Conservation (phyloP, 2,888 invertebrate species). For the Blastobasis adustella region DNA sequence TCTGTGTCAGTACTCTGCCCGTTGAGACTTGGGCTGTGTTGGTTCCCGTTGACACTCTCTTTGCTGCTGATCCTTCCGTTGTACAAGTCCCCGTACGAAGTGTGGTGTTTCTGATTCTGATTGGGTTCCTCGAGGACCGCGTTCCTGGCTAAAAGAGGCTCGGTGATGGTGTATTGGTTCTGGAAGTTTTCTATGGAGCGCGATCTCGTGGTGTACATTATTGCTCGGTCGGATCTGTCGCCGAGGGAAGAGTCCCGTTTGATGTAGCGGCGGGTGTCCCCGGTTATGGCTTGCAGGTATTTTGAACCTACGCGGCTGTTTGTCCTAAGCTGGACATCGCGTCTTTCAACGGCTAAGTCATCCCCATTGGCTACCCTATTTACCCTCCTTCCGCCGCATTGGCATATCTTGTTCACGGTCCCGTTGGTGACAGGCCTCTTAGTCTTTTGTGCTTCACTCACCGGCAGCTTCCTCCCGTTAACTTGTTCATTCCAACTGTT, state of each 20-base stretch:
- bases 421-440: constrained; percentile 63
- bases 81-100: constrained; percentile 63
- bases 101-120: constrained; percentile 60
- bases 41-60: constrained; percentile 57
- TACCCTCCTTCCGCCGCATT: constrained; percentile 61
- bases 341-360: constrained; percentile 31
- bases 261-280: constrained; percentile 40
- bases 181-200: constrained; percentile 70
- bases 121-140: constrained; percentile 50
- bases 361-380: constrained; percentile 45
- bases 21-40: constrained; percentile 57
- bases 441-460: constrained; percentile 72
- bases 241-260: constrained; percentile 59
- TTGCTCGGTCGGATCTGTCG: constrained; percentile 43
- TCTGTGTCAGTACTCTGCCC: constrained; percentile 69
- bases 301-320: constrained; percentile 65
- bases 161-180: constrained; percentile 40
- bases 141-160: constrained; percentile 36
- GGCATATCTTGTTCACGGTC: constrained; percentile 51
- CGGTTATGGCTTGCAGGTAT: constrained; percentile 64
- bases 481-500: constrained; percentile 74
- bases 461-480: constrained; percentile 68
- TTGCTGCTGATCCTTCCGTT: constrained; percentile 60
- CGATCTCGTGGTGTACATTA: constrained; percentile 52
- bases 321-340: constrained; percentile 49